A percentile compares a stretch with the other conserved stretches of the same genome.
Evolutionary conservation across 2,797 vertebrate genomes (phyloP).

Genomic region (Menidia menidia): DNA sequence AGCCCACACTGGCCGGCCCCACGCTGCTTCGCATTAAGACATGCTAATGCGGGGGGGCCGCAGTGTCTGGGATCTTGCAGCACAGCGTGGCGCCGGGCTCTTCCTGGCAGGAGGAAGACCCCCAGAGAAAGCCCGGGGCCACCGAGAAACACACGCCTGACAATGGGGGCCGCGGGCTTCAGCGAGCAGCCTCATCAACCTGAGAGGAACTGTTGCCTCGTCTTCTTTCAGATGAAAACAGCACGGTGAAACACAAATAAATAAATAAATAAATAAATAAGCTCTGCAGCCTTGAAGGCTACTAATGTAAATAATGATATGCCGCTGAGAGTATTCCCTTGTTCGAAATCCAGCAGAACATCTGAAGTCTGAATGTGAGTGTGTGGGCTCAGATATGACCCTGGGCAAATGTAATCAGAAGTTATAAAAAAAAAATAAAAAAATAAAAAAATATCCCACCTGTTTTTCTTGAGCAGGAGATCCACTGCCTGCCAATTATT

Average conservation of each 20-base stretch:
- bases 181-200: conserved; percentile 74
- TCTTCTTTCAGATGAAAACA: conserved; percentile 55
- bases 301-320: conserved; percentile 62
- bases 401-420: conserved; percentile 61
- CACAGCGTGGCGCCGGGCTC: conserved; percentile 76
- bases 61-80: conserved; percentile 73
- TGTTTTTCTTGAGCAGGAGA: conserved; percentile 62
- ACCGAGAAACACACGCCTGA: conserved; percentile 79
- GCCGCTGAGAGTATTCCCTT: conserved; percentile 58
- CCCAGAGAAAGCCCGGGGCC: conserved; percentile 81
- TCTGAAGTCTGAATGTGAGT: conserved; percentile 47
- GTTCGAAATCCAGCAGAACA: conserved; percentile 61
- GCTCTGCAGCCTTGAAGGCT: conserved; percentile 51
- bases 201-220: conserved; percentile 63
- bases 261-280: conserved; percentile 13
- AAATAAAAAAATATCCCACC: conserved; percentile 30
- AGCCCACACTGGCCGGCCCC: conserved; percentile 72
- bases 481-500: conserved; percentile 55
- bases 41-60: conserved; percentile 78
- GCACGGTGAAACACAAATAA: conserved; percentile 1
- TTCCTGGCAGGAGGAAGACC: conserved; percentile 78
- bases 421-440: conserved; percentile 50
- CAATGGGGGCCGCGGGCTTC: conserved; percentile 80
- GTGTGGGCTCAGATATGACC: conserved; percentile 59
- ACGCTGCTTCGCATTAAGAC: conserved; percentile 81